Evolutionary conservation across 2,797 vertebrate genomes (phyloP), one percentile per base, ranked within the genome.

Genomic region (Taeniopygia guttata): DNA sequence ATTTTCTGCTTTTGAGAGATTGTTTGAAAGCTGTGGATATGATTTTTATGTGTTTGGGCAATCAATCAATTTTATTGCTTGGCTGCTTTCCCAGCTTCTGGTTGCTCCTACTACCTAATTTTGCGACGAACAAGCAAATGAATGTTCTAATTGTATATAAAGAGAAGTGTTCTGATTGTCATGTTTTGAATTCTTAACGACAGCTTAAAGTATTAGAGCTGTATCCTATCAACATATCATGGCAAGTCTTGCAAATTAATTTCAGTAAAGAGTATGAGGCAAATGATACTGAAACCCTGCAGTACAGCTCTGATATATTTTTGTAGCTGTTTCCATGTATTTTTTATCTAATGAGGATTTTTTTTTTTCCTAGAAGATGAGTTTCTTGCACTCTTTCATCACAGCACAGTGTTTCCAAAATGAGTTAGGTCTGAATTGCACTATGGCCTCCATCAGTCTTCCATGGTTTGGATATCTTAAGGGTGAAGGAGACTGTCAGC

Each of bases 31-130:
- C 38, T 63, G 46, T 86, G 77, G 51, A 80, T 90, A 58, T 80
- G 70, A 96, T 93, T 97, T 95, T 78, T 90, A 56, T 69, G 76
- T 76, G 66, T 90, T 88, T 89, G 56, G 18, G 73, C 66, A 94
- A 92, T 97, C 92, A 94, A 77, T 94, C 91, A 88, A 6, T 76
- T 93, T 93, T 95, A 95, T 86, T 93, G 74, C 85, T 95, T 96
- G 94, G 89, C 92, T 94, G 32, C 80, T 78, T 96, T 94, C 93
- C 95, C 76, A 92, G 91, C 55, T 86, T 23, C 81, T 82, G 21
- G 68, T 95, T 94, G 70, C 64, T 85, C 95, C 90, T 91, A 81
- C 63, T 91, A 91, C 58, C 93, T 95, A 92, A 85, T 89, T 96
- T 95, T 95, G 70, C 2, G 0, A 92, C 2, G 22, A 96, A 89